Evolutionary conservation across 2,797 vertebrate species (phyloP).

Genomic region (Pipistrellus nathusii): DNA sequence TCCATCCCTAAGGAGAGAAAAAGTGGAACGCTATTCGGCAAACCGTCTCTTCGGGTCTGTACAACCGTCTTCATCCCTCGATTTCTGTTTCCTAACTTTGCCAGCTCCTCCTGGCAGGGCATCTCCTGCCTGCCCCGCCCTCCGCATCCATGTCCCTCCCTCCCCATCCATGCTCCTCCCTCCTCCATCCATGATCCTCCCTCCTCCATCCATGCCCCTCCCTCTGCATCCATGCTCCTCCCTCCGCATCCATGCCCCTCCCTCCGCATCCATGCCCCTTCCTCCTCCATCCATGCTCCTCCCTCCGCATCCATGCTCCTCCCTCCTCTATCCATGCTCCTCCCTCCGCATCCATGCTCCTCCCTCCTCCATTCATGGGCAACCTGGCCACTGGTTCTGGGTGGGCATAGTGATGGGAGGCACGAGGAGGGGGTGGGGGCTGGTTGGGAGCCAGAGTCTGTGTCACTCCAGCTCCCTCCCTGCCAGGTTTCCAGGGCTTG

Average conservation of each 20-base stretch:
- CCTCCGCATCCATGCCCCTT: too few species aligned
- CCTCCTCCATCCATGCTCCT: not conserved
- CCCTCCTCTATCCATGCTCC: not conserved
- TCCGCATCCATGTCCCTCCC: not conserved
- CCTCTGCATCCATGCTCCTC: too few species aligned
- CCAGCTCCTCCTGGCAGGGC: not conserved
- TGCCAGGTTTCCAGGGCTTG: not conserved
- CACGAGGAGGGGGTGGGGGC: accelerated
- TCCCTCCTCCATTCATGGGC: too few species aligned
- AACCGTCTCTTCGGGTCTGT: accelerated
- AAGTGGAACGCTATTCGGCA: accelerated
- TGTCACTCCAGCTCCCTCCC: not conserved
- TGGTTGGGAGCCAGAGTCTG: not conserved
- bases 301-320: not conserved
- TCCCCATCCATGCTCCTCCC: not conserved
- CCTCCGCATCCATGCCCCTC: too few species aligned
- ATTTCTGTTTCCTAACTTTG: not conserved
- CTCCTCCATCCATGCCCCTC: not conserved
- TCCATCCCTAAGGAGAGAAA: not conserved
- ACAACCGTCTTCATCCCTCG: not conserved
- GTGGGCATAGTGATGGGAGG: not conserved
- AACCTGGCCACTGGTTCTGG: not conserved
- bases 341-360: too few species aligned
- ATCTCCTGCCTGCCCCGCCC: not conserved
- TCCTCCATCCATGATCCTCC: not conserved